A percentile compares a stretch with the other conserved stretches of the same genome.
phyloP scores from a whole-genome alignment of 1,140 invertebrate species.

The Triops cancriformis region DNA sequence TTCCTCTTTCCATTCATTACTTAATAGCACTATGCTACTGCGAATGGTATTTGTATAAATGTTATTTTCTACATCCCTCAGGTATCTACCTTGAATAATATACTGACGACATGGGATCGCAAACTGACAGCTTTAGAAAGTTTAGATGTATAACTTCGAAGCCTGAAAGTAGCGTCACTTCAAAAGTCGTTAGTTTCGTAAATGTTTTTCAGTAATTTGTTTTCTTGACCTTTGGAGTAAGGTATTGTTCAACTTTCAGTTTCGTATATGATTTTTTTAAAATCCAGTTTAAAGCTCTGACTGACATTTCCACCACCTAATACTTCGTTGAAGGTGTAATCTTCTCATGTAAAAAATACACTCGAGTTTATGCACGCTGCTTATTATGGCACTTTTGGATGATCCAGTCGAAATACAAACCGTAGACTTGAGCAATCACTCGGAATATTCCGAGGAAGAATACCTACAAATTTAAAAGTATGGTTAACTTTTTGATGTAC shows the following conservation, averaged over 20 bases:
- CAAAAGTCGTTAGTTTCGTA: neutral
- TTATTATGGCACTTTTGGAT: conserved; percentile 34
- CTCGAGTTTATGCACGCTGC: neutral
- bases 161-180: neutral
- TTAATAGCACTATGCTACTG: neutral
- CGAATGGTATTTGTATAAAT: too few relatives aligned
- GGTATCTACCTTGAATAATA: neutral
- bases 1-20: neutral
- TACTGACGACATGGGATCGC: neutral
- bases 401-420: conserved; percentile 42
- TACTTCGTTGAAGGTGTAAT: neutral
- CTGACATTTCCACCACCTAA: neutral
- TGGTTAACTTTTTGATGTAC: neutral
- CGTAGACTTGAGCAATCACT: conserved; percentile 40
- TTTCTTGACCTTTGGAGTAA: neutral
- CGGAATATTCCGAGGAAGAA: conserved; percentile 42
- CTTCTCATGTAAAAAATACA: neutral
- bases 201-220: neutral
- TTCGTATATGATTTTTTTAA: neutral
- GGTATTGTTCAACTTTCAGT: too few relatives aligned
- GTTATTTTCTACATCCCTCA: neutral
- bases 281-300: neutral
- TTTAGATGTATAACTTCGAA: neutral
- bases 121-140: neutral
- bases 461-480: conserved; percentile 28